These are phyloP conservation scores for Tiliacea aurago DNA, from an alignment of 2,888 invertebrate species.

Conservation along the genomic window DNA sequence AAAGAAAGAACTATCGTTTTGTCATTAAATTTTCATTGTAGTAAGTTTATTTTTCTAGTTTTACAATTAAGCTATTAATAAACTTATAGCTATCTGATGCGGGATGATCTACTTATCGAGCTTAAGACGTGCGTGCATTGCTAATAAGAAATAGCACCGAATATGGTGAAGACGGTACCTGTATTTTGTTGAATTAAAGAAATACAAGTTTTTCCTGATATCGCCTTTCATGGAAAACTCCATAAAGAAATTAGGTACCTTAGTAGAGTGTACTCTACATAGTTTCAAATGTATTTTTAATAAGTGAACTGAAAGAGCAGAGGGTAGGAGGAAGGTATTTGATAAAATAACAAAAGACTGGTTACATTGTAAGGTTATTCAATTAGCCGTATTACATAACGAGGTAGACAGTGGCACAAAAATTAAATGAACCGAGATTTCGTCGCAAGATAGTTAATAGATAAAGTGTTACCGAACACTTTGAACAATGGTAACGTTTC, in stretches of 20 bases:
- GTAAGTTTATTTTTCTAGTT: background rate
- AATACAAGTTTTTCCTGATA: background rate
- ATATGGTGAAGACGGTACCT: background rate
- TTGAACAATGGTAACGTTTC: slow-evolving; percentile 59
- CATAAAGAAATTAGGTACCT: background rate
- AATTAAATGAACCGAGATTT: slow-evolving; percentile 56
- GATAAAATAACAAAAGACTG: slow-evolving; percentile 33
- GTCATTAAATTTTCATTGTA: background rate
- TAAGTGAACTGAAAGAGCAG: slow-evolving; percentile 6
- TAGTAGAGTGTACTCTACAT: background rate
- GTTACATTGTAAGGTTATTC: slow-evolving; percentile 57
- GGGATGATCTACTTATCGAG: slow-evolving; percentile 3
- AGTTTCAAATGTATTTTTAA: background rate
- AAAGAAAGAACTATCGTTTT: background rate
- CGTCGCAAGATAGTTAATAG: slow-evolving; percentile 49
- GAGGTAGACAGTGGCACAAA: slow-evolving; percentile 60
- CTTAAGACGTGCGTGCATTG: background rate
- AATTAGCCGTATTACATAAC: slow-evolving; percentile 56
- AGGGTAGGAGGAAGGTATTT: slow-evolving; percentile 37
- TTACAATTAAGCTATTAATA: slow-evolving; percentile 29
- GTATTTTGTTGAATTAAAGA: background rate
- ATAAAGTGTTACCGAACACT: slow-evolving; percentile 61
- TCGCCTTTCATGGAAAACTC: background rate
- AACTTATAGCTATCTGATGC: slow-evolving; percentile 1
- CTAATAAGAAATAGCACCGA: background rate